A percentile compares a stretch with the other conserved stretches of the same genome.
Evolutionary conservation across 2,113 vertebrate genomes (phyloP).

Genomic region (Xenotilapia flavipinnis): DNA sequence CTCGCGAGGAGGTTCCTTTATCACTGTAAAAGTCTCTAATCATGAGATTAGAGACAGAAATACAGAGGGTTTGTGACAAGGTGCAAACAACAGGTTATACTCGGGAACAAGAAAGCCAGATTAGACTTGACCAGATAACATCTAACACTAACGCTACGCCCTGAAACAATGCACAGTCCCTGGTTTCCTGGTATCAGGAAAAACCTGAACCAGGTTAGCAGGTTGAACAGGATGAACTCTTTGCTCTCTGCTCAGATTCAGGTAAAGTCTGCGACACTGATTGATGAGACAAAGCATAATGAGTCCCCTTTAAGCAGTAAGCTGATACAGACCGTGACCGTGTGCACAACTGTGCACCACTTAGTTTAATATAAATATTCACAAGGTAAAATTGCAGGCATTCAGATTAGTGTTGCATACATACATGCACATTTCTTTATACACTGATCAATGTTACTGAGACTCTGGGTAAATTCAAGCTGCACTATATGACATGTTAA

Average conservation of each 20-base stretch:
- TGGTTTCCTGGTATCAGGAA: not conserved
- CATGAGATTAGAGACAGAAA: not conserved
- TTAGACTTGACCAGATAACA: not conserved
- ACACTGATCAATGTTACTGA: not conserved
- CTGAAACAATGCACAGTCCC: not conserved
- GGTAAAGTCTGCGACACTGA: not conserved
- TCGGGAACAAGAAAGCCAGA: not conserved
- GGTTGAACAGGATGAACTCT: not conserved
- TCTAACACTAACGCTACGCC: not conserved
- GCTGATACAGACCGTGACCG: not conserved
- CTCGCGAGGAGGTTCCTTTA: not conserved
- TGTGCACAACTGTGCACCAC: not conserved
- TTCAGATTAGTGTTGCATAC: not conserved
- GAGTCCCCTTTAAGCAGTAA: not conserved
- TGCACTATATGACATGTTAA: not conserved
- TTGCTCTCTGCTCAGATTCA: not conserved
- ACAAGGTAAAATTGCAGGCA: not conserved
- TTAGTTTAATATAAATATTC: not conserved
- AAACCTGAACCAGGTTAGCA: not conserved
- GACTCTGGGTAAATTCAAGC: not conserved
- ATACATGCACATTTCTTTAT: not conserved
- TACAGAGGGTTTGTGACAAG: not conserved
- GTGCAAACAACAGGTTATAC: not conserved
- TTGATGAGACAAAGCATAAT: not conserved
- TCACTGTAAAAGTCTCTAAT: not conserved